Base-by-base conservation (phyloP, 1,140 invertebrate genomes). In the Aethina tumida region DNA sequence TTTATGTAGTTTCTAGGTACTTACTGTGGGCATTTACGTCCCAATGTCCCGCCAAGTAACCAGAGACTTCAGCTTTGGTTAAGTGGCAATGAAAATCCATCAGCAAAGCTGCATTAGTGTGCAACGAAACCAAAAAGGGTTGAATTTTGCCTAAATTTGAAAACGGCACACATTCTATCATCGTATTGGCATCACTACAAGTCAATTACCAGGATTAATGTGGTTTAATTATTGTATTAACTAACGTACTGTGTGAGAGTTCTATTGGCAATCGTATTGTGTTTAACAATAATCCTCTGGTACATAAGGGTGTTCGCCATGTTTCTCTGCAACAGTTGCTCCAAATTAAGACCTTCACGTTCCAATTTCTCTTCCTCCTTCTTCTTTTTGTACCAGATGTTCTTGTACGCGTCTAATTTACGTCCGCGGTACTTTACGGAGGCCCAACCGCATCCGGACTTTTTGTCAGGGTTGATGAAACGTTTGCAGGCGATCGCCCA, bases 1-100 rank as follows among this genome's bases (percentile, higher is more conserved):
- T 14, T 21, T 15, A 28, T 12, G 6, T n/a, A 8, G 5, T 6
- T 7, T 28, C 13, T 8, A 16, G 2, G 2, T 18, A 74, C 77
- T 76, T 75, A 94, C 91, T 90, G 50, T 97, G 92, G 47, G 79
- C 76, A 64, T 89, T 90, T 26, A 89, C 79, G 65, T 95, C 92
- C 93, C 93, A 97, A 27, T 82, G 80, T 14, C 93, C 93, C 34
- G 83, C 92, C 14, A 97, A 64, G 64, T 96, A 97, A 2, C 93
- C 93, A 56, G 88, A 88, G 16, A 96, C 83, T 73, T 97, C 91
- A 47, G 81, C 84, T 46, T 81, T 84, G 10, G 85, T 90, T 41
- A 96, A 67, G 64, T 96, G 92, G 59, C 88, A 89, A 58, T 97
- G 93, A 45, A 95, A 83, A 66, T 97, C 91, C 49, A 95, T 81